Evolutionary conservation across 2,888 invertebrate genomes (phyloP).

Genomic region (Gnatocerus cornutus): DNA sequence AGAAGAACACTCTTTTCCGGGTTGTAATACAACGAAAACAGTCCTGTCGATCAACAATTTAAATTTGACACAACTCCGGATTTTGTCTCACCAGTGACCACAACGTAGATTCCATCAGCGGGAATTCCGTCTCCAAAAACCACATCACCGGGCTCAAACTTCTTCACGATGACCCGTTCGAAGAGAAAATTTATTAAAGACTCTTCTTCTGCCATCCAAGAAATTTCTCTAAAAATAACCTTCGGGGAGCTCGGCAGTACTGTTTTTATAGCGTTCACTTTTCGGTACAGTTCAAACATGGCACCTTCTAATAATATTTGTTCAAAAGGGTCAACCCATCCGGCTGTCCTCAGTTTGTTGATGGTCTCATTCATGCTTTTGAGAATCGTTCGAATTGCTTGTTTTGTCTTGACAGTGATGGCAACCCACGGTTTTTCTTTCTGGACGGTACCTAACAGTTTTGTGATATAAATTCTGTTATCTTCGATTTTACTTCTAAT

Average conservation of each 20-base stretch:
- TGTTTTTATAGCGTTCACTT: constrained; percentile 1
- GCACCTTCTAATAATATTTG: neutral
- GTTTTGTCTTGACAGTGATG: constrained; percentile 78
- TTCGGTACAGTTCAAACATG: constrained; percentile 1
- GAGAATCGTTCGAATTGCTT: constrained; percentile 76
- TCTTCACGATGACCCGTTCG: constrained; percentile 48
- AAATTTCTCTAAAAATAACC: constrained; percentile 63
- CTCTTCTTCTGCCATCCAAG: constrained; percentile 57
- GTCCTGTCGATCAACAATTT: no score
- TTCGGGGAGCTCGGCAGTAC: constrained; percentile 73
- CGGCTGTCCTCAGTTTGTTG: constrained; percentile 75
- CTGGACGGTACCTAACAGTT: constrained; percentile 16
- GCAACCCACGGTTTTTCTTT: constrained; percentile 73
- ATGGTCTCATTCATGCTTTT: constrained; percentile 75
- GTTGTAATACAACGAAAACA: constrained; percentile 9
- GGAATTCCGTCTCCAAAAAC: constrained; percentile 62
- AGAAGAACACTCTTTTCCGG: constrained; percentile 5
- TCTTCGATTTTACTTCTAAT: constrained; percentile 33
- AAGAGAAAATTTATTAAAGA: constrained; percentile 33
- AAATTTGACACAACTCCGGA: no score
- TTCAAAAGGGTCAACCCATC: constrained; percentile 28
- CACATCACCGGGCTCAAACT: constrained; percentile 54
- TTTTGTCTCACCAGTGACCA: constrained; percentile 71
- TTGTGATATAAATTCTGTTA: constrained; percentile 15
- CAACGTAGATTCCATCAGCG: constrained; percentile 69